Evolutionary conservation across 2,888 invertebrate genomes (phyloP).

Genomic region (Phlogophora meticulosa): DNA sequence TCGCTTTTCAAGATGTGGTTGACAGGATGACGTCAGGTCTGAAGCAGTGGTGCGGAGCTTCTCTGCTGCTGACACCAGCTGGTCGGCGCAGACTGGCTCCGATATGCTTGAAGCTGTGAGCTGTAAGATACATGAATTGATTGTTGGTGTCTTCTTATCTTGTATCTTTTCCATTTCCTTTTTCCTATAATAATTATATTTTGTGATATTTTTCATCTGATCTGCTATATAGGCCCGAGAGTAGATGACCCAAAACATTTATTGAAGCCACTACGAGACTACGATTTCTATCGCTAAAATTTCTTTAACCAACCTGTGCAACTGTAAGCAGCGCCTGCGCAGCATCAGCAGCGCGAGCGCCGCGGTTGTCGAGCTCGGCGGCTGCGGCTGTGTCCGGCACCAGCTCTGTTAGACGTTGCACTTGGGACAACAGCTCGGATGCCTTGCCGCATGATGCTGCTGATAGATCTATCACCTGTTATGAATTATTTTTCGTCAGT

Average conservation of each 20-base stretch:
- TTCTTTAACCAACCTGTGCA: conserved; percentile 56
- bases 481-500: not conserved
- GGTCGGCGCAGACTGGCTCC: conserved; percentile 65
- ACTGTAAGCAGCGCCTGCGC: conserved; percentile 68
- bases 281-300: not conserved
- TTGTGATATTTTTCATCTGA: no score
- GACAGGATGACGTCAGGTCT: conserved; percentile 57
- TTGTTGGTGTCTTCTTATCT: no score
- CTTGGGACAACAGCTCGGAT: conserved; percentile 68
- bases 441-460: conserved; percentile 70
- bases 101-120: conserved; percentile 68
- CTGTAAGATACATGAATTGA: conserved; percentile 49
- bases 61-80: conserved; percentile 46
- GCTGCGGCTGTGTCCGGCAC: conserved; percentile 56
- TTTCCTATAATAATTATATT: no score
- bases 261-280: no score
- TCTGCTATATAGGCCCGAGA: no score
- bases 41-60: conserved; percentile 51
- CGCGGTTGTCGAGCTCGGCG: conserved; percentile 63
- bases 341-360: conserved; percentile 64
- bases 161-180: no score
- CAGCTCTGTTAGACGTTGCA: conserved; percentile 67
- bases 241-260: no score
- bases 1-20: conserved; percentile 38
- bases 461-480: conserved; percentile 53